Conservation (phyloP, 2,888 invertebrate genomes). For the Yponomeuta sedellus region DNA sequence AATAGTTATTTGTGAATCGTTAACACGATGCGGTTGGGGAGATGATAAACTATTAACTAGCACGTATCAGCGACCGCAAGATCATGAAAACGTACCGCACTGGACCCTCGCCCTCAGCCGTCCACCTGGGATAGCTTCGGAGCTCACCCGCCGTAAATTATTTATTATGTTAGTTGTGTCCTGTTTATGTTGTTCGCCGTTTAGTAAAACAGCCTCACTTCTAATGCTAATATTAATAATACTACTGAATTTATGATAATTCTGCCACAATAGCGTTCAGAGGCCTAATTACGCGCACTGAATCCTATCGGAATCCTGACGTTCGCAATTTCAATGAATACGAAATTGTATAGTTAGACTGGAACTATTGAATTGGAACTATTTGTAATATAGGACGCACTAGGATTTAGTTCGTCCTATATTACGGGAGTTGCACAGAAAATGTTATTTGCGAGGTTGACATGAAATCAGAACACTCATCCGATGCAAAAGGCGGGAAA, state of each 20-base stretch:
- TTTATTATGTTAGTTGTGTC: constrained; percentile 64
- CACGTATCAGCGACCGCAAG: constrained; percentile 67
- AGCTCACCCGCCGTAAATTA: constrained; percentile 66
- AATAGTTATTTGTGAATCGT: constrained; percentile 3
- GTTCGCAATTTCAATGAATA: too few species aligned
- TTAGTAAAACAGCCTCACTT: constrained; percentile 47
- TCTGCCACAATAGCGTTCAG: not conserved
- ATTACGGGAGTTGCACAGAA: too few species aligned
- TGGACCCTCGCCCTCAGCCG: constrained; percentile 28
- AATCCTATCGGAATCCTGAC: too few species aligned
- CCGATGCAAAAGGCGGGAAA: constrained; percentile 15
- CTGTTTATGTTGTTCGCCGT: constrained; percentile 61
- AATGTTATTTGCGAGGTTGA: not conserved
- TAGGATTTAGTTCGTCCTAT: too few species aligned
- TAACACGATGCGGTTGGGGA: constrained; percentile 22
- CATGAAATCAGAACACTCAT: not conserved
- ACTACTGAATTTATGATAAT: constrained; percentile 38
- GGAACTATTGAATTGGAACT: too few species aligned
- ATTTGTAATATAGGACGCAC: too few species aligned
- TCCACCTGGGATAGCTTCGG: constrained; percentile 55
- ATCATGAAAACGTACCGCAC: constrained; percentile 71
- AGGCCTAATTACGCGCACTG: too few species aligned
- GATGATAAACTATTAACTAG: constrained; percentile 72
- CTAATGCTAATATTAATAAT: constrained; percentile 44
- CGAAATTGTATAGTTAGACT: too few species aligned